Conservation (phyloP, 2,888 invertebrate species). For the Zygogramma bicolorata region DNA sequence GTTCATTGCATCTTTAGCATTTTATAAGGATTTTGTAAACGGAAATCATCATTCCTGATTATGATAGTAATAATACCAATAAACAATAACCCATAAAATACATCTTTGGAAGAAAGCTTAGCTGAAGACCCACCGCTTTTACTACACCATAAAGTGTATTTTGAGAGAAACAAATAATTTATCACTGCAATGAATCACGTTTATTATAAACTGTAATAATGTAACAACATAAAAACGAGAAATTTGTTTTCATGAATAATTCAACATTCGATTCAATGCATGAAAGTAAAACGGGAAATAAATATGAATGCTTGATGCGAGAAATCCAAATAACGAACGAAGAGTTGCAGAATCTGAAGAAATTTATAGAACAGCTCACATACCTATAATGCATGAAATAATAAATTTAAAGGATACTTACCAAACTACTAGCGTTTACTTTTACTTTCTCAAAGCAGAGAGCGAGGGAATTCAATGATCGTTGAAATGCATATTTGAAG, state of each 20-base stretch:
- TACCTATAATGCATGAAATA: background rate
- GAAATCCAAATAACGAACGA: background rate
- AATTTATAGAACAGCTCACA: conserved; percentile 2
- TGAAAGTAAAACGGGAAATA: conserved; percentile 1
- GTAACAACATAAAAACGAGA: background rate
- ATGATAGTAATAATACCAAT: too few species aligned
- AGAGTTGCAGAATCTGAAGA: background rate
- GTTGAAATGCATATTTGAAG: background rate
- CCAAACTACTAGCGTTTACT: background rate
- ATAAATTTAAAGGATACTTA: background rate
- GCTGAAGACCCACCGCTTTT: too few species aligned
- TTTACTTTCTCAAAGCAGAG: background rate
- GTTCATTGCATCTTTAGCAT: too few species aligned
- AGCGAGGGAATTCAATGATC: background rate
- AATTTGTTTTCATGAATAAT: background rate
- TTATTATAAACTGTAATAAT: background rate
- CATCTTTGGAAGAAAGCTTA: too few species aligned
- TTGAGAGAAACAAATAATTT: background rate
- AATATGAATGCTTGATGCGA: background rate
- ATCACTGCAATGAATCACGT: background rate
- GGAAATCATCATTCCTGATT: too few species aligned
- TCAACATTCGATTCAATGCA: background rate
- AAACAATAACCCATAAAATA: too few species aligned
- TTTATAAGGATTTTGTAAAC: too few species aligned
- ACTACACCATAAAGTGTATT: background rate